Evolutionary conservation across 1,140 invertebrate species (phyloP).

Genomic region (Uloborus diversus): DNA sequence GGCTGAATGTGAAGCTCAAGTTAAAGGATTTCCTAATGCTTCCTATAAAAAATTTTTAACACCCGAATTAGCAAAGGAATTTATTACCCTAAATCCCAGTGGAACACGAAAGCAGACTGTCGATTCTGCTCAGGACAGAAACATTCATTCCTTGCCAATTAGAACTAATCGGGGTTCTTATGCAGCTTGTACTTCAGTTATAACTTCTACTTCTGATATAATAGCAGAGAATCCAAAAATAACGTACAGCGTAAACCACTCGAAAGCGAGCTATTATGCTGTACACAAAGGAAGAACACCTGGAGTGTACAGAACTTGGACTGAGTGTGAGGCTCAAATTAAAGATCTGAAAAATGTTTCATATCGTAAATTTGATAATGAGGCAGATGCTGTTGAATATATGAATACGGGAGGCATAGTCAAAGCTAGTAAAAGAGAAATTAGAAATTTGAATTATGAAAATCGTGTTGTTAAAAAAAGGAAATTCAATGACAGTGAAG

Average conservation of each 20-base stretch:
- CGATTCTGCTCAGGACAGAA: not conserved
- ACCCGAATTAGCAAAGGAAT: conserved; percentile 72
- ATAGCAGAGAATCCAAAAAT: not conserved
- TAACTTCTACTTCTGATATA: not conserved
- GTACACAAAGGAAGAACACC: conserved; percentile 66
- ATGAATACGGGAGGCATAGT: conserved; percentile 38
- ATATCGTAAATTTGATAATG: conserved; percentile 35
- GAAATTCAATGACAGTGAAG: conserved; percentile 2
- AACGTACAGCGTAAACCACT: not conserved
- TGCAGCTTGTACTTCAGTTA: conserved; percentile 64
- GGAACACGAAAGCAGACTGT: not conserved
- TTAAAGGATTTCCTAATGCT: conserved; percentile 75
- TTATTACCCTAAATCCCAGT: conserved; percentile 64
- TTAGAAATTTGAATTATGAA: not conserved
- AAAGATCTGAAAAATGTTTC: conserved; percentile 17
- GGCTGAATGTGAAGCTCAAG: conserved; percentile 79
- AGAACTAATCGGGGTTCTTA: conserved; percentile 40
- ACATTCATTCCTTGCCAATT: conserved; percentile 12
- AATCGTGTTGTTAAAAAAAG: conserved; percentile 30
- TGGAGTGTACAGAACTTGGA: conserved; percentile 66
- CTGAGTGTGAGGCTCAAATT: conserved; percentile 22
- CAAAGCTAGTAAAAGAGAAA: conserved; percentile 34
- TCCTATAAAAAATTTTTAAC: conserved; percentile 80
- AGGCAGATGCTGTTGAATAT: conserved; percentile 37
- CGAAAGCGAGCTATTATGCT: conserved; percentile 64